Conservation (phyloP, 2,113 vertebrate species). For the Clarias macrocephalus region DNA sequence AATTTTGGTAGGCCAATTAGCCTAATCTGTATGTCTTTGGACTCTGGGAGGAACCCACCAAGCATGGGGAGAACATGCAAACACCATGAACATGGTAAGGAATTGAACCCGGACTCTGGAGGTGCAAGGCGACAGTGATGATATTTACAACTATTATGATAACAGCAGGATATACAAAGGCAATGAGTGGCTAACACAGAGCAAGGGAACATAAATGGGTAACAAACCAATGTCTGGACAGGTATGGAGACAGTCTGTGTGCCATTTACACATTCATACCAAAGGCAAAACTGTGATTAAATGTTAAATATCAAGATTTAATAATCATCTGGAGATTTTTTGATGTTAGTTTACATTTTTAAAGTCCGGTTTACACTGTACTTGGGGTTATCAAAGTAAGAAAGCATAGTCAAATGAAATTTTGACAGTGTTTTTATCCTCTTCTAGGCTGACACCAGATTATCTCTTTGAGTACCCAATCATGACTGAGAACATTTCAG, state of each 20-base stretch:
- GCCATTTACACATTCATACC: not conserved
- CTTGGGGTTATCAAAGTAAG: not conserved
- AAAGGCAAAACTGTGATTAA: not conserved
- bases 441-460: constrained; percentile 63
- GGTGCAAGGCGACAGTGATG: too few species aligned
- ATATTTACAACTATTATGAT: too few species aligned
- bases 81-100: too few species aligned
- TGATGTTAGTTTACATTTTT: not conserved
- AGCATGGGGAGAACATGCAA: too few species aligned
- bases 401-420: not conserved
- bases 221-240: not conserved
- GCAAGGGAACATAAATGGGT: not conserved
- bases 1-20: too few species aligned
- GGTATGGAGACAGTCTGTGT: too few species aligned
- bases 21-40: too few species aligned
- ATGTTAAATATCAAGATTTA: not conserved
- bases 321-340: not conserved
- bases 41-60: too few species aligned
- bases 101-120: too few species aligned
- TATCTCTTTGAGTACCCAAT: constrained; percentile 66
- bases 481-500: constrained; percentile 66
- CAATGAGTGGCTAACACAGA: not conserved
- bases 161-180: not conserved
- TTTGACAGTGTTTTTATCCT: not conserved
- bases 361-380: not conserved